These are phyloP conservation scores for Rhegmatorhina hoffmannsi DNA, from an alignment of 2,113 vertebrate species.

Conservation along the genomic window DNA sequence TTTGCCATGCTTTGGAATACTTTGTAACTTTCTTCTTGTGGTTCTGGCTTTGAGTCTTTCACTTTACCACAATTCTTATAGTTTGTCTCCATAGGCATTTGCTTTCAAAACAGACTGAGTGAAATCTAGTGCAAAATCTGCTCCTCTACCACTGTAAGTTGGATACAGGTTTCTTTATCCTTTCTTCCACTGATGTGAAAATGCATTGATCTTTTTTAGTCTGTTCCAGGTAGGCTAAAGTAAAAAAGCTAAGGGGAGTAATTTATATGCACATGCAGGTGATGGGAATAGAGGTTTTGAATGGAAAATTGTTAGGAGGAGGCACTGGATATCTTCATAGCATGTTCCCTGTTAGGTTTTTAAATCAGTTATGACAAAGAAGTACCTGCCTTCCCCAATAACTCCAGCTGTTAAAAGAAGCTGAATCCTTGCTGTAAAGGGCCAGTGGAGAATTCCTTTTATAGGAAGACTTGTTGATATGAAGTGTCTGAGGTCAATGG, in stretches of 20 bases:
- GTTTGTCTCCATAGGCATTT: background rate
- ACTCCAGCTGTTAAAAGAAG: background rate
- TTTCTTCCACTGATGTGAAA: background rate
- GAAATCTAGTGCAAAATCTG: background rate
- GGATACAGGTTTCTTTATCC: background rate
- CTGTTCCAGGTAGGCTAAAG: background rate
- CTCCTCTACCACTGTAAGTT: background rate
- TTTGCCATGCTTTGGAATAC: background rate
- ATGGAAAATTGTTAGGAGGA: background rate
- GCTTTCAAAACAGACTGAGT: background rate
- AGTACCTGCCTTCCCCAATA: background rate
- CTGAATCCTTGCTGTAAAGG: background rate
- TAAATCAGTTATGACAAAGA: background rate
- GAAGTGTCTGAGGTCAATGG: background rate
- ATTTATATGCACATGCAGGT: background rate
- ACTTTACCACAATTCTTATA: background rate
- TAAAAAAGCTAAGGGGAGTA: background rate
- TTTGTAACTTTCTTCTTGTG: background rate
- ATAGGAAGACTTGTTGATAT: background rate
- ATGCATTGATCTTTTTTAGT: background rate
- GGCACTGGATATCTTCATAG: background rate
- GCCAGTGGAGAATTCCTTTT: conserved; percentile 15
- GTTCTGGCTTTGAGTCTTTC: background rate
- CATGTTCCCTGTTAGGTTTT: background rate
- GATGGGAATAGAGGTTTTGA: background rate